phyloP scores from a whole-genome alignment of 2,797 vertebrate genomes.

The Chelidonichthys spinosus region DNA sequence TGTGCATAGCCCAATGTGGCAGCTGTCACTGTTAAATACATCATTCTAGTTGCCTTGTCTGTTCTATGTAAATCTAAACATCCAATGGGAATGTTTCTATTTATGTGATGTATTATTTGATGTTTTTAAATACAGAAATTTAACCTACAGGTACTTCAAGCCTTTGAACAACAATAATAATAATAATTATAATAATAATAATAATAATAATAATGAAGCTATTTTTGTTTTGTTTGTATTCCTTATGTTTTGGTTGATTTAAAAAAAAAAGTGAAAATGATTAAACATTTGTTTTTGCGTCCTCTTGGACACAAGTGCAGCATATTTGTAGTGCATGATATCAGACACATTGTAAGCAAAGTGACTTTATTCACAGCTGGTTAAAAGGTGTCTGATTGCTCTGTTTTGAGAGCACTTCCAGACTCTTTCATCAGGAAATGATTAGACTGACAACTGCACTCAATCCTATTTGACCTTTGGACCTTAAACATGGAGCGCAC shows the following conservation, averaged over 20 bases:
- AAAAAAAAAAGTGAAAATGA: conserved; percentile 3
- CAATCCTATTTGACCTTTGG: conserved; percentile 72
- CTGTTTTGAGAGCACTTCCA: conserved; percentile 35
- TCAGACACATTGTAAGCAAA: not conserved
- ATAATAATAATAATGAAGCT: conserved; percentile 46
- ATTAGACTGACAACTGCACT: conserved; percentile 40
- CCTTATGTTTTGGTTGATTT: too few relatives aligned
- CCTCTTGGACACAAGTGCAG: not conserved
- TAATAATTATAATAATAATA: too few relatives aligned
- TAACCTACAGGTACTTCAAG: conserved; percentile 18
- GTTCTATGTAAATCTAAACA: conserved; percentile 9
- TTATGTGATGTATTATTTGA: conserved; percentile 35
- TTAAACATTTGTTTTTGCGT: conserved; percentile 3
- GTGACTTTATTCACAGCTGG: not conserved
- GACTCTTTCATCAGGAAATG: conserved; percentile 46
- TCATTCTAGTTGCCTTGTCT: conserved; percentile 45
- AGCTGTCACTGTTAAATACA: conserved; percentile 16
- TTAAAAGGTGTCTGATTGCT: conserved; percentile 22
- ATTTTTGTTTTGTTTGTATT: conserved; percentile 37
- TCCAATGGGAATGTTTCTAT: conserved; percentile 22
- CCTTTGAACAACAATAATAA: conserved; percentile 24
- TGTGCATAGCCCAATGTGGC: conserved; percentile 8
- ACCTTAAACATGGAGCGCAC: conserved; percentile 19
- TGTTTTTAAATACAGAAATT: conserved; percentile 27
- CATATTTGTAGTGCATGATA: conserved; percentile 13